Conservation (phyloP, 1,140 invertebrate genomes). For the Drosophila grimshawi region DNA sequence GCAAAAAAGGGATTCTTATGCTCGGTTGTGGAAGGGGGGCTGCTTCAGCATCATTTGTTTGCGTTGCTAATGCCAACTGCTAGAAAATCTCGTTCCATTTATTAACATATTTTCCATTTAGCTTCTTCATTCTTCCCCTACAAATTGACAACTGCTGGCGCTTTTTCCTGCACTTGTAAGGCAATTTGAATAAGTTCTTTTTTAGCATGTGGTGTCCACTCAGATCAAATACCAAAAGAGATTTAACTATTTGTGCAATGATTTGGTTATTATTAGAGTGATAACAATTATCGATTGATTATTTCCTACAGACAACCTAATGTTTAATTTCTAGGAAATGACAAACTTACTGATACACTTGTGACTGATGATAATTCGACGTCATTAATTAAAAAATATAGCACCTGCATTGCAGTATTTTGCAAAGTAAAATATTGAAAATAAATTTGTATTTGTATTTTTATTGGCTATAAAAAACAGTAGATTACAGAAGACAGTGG, state of each 20-base stretch:
- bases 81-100: conserved; percentile 58
- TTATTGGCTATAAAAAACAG: no score
- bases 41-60: conserved; percentile 4
- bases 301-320: background rate
- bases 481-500: no score
- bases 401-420: no score
- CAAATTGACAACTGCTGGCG: conserved; percentile 39
- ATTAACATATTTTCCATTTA: conserved; percentile 21
- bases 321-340: no score
- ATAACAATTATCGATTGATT: background rate
- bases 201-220: conserved; percentile 14
- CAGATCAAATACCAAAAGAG: conserved; percentile 9
- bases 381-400: no score
- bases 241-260: background rate
- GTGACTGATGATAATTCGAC: no score
- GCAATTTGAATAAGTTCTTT: conserved; percentile 14
- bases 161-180: background rate
- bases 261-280: conserved; percentile 9
- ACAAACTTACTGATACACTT: no score
- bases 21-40: background rate
- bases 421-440: no score
- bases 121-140: background rate
- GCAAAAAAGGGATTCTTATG: background rate
- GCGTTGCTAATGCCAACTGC: conserved; percentile 57
- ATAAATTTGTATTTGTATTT: no score